Base-by-base conservation (phyloP, 2,888 invertebrate species). In the Cataglyphis altisquamis region DNA sequence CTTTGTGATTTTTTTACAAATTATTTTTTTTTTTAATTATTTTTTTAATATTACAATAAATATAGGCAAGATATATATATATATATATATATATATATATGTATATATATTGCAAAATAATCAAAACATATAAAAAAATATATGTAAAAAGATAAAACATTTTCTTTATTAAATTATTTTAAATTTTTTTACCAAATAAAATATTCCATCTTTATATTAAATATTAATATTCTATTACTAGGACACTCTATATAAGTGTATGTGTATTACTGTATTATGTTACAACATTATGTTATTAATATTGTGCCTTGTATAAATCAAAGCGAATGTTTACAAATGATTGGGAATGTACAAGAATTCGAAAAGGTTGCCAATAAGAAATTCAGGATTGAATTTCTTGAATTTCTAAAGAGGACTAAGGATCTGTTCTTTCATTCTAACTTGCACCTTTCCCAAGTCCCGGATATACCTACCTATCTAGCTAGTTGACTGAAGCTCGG, bases 341-440 rank as follows among this genome's bases (percentile, higher is more conserved):
- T 45, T 36, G n/a, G 10, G 0, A 10, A 80, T 29, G 41, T 18
- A 8, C 12, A 67, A 78, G 80, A 83, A 87, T 85, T 85, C 60
- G 48, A 70, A 55, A 68, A 63, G 68, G 66, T 66, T 83, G 73
- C 41, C 66, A 75, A 88, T 86, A 88, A 88, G 66, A 74, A 78
- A 82, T 32, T 68, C 60, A 70, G 70, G 81, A 88, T 83, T 88
- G 85, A 77, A 82, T 85, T 82, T 89, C 78, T 63, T 52, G 48
- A 18, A 48, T 48, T 48, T 52, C n/a, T 52, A 52, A 52, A 52
- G n/a, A 60, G 72, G 82, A 80, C 66, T 67, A 48, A 66, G 64
- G 75, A 87, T 85, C 87, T 72, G 82, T 75, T 82, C 62, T 89
- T 87, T 89, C 63, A 70, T 52, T 15, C n/a, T 9, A 45, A 57